Percentiles rank a stretch among this genome's conserved stretches.
Conservation (phyloP, 1,140 invertebrate genomes). For the Bombus sylvicola region DNA sequence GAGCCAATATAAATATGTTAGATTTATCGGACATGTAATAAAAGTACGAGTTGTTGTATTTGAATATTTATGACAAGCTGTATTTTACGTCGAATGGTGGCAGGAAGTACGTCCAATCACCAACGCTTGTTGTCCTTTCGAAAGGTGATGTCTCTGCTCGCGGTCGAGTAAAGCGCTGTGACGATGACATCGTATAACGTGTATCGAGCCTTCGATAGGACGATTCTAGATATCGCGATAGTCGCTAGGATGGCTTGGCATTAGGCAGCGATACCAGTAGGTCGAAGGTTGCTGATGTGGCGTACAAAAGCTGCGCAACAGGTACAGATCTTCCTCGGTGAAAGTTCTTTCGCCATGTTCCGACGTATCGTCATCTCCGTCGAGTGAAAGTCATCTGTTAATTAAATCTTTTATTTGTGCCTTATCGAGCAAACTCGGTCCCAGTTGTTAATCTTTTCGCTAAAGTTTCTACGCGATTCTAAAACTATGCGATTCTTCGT, state of each 20-base stretch:
- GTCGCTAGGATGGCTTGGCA: background rate
- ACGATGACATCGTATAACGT: no score
- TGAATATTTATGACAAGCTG: constrained; percentile 8
- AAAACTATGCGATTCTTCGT: background rate
- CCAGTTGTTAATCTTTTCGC: background rate
- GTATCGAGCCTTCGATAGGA: background rate
- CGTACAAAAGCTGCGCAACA: background rate
- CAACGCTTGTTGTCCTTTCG: background rate
- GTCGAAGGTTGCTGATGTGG: constrained; percentile 3
- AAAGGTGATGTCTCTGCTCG: background rate
- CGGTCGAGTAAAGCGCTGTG: background rate
- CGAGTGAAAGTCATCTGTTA: constrained; percentile 57
- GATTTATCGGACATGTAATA: background rate
- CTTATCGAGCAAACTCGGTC: constrained; percentile 9
- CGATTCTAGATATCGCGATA: background rate
- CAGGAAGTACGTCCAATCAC: background rate
- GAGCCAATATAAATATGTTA: background rate
- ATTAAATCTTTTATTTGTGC: constrained; percentile 52
- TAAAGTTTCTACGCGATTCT: background rate
- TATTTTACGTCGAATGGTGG: background rate
- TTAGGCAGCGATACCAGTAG: background rate
- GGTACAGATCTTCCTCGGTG: constrained; percentile 14
- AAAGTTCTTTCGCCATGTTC: constrained; percentile 43
- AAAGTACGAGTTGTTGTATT: background rate
- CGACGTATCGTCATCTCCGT: background rate